Percentiles rank a stretch among this genome's conserved stretches.
These are phyloP conservation scores for Liopterus haemorrhoidalis DNA, from an alignment of 2,888 invertebrate species.

Conservation along the genomic window DNA sequence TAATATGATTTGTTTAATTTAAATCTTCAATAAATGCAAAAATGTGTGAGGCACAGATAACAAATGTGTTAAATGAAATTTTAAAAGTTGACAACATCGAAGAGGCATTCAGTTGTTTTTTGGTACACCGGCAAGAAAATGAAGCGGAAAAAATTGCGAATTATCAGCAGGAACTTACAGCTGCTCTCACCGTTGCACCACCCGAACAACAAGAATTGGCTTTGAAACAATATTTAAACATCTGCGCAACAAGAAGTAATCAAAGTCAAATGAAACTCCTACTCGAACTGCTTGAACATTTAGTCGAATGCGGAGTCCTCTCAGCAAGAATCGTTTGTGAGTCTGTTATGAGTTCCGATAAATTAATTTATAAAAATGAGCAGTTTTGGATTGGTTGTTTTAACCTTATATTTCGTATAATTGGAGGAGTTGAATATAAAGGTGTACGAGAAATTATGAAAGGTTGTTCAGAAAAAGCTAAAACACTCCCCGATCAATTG, in stretches of 20 bases:
- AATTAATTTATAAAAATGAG: constrained; percentile 71
- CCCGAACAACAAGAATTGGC: constrained; percentile 70
- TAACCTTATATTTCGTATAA: constrained; percentile 72
- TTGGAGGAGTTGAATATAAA: constrained; percentile 91
- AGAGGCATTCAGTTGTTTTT: constrained; percentile 83
- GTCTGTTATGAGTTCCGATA: constrained; percentile 74
- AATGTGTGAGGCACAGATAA: constrained; percentile 60
- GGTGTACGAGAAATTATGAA: constrained; percentile 91
- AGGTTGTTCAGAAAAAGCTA: constrained; percentile 83
- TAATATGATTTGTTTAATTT: too few relatives aligned
- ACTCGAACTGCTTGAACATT: constrained; percentile 66
- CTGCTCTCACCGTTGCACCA: constrained; percentile 59
- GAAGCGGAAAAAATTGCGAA: constrained; percentile 62
- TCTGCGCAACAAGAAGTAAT: constrained; percentile 68
- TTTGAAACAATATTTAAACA: constrained; percentile 66
- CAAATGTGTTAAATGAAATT: constrained; percentile 59
- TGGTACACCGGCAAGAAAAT: constrained; percentile 68
- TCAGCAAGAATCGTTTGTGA: constrained; percentile 83
- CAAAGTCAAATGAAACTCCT: constrained; percentile 70
- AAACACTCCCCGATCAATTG: constrained; percentile 69
- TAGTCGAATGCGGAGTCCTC: constrained; percentile 66
- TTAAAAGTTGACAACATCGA: constrained; percentile 73
- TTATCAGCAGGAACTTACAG: constrained; percentile 65
- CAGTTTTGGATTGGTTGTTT: constrained; percentile 90
- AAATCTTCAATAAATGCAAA: too few relatives aligned